Evolutionary conservation across 2,113 vertebrate genomes (phyloP), one percentile per base, ranked within the genome.

Genomic region (Leptosomus discolor): DNA sequence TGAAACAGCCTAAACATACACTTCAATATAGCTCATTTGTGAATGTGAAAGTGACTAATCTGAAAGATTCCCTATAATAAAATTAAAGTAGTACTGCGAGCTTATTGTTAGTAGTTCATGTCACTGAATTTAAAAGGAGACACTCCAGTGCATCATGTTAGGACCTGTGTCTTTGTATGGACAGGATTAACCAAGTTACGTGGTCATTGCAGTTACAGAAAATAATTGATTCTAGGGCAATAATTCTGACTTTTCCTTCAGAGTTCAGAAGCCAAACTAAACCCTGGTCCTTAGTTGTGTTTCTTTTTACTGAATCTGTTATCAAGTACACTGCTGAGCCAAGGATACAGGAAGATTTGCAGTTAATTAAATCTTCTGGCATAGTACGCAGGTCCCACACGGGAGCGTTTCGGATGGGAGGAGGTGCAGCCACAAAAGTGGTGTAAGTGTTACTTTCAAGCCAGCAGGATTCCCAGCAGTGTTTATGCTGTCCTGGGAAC

Each of bases 321-420:
- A 34, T 23, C 39, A 82, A 82, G 74, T 69, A 58, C 27, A 34
- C n/a, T 70, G 56, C 61, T 54, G 90, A 90, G 71, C 63, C 50
- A 88, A 90, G 78, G 60, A 56, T 64, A 69, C 14, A 11, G 46
- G 63, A 80, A 84, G 74, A 87, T 70, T 61, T 91, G 50, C 53
- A 92, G 65, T 71, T 94, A 95, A 91, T 89, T 85, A 92, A 82
- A 82, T 88, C 54, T 82, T 92, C 73, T 77, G 69, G 64, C 76
- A 36, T 27, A 8, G 56, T 64, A 61, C 17, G 15, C 3, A 3
- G 4, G 23, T 85, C 36, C 53, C 64, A 77, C 43, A 21, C 54
- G 54, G 77, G 26, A 83, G 34, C 56, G 9, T 85, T 85, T 86
- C 68, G 88, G n/a, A 51, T 48, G 41, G 32, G 48, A 73, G 67